Evolutionary conservation across 2,113 vertebrate species (phyloP).

Genomic region (Saccopteryx leptura): DNA sequence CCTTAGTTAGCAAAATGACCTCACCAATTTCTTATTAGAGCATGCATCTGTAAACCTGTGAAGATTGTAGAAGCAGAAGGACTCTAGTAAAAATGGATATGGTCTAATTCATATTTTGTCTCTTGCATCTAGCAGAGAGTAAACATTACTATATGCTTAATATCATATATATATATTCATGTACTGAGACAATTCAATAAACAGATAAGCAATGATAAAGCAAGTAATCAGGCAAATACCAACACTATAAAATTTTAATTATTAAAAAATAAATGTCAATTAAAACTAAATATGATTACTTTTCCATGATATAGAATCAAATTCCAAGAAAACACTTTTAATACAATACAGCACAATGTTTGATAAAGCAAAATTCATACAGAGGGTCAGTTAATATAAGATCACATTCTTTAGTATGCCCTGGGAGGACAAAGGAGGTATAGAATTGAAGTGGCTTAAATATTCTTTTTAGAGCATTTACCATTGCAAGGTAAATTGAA

Average conservation of each 20-base stretch:
- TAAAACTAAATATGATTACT: constrained; percentile 81
- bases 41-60: background rate
- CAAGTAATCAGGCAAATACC: constrained; percentile 65
- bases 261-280: constrained; percentile 73
- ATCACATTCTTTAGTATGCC: constrained; percentile 61
- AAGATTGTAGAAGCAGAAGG: background rate
- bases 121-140: background rate
- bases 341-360: constrained; percentile 86
- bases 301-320: constrained; percentile 74
- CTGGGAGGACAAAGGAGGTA: background rate
- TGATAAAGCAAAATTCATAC: constrained; percentile 82
- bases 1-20: background rate
- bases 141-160: constrained; percentile 26
- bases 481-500: constrained; percentile 57
- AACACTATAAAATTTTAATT: constrained; percentile 55
- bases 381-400: constrained; percentile 62
- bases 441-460: constrained; percentile 58
- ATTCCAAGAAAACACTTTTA: constrained; percentile 82
- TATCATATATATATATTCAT: constrained; percentile 11
- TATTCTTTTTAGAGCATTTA: constrained; percentile 57
- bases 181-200: constrained; percentile 55
- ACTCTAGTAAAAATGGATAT: background rate
- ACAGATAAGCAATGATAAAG: constrained; percentile 47
- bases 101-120: constrained; percentile 39
- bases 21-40: background rate